phyloP scores from a whole-genome alignment of 2,113 vertebrate genomes.

The Channa argus region DNA sequence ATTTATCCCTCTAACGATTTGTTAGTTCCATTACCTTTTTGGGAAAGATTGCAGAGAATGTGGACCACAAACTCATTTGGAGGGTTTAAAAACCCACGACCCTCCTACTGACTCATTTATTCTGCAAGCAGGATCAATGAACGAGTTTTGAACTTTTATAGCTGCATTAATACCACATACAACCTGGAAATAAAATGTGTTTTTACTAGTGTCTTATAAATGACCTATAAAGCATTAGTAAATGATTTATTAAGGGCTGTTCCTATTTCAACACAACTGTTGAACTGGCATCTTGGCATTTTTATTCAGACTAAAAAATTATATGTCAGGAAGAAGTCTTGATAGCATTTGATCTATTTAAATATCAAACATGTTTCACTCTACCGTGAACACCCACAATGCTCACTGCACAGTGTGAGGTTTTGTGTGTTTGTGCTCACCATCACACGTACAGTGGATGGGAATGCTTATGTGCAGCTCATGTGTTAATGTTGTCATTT shows the following conservation, averaged over 20 bases:
- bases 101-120: too few relatives aligned
- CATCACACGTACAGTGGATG: conserved; percentile 4
- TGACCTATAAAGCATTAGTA: not conserved
- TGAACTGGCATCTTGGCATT: not conserved
- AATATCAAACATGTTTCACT: conserved; percentile 16
- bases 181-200: not conserved
- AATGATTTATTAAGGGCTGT: not conserved
- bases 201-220: not conserved
- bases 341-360: conserved; percentile 1
- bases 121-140: too few relatives aligned
- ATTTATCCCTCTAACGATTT: too few relatives aligned
- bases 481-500: conserved; percentile 78
- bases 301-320: too few relatives aligned
- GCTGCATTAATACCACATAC: too few relatives aligned
- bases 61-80: too few relatives aligned
- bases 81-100: too few relatives aligned
- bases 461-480: conserved; percentile 62
- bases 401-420: conserved; percentile 1
- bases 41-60: too few relatives aligned
- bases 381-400: conserved; percentile 1
- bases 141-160: not conserved
- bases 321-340: too few relatives aligned
- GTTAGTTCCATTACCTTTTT: too few relatives aligned
- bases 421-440: conserved; percentile 1
- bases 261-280: not conserved